Percentiles rank a stretch among this genome's conserved stretches.
These are phyloP conservation scores for Frankliniella fusca DNA, from an alignment of 2,888 invertebrate species.

Conservation along the genomic window DNA sequence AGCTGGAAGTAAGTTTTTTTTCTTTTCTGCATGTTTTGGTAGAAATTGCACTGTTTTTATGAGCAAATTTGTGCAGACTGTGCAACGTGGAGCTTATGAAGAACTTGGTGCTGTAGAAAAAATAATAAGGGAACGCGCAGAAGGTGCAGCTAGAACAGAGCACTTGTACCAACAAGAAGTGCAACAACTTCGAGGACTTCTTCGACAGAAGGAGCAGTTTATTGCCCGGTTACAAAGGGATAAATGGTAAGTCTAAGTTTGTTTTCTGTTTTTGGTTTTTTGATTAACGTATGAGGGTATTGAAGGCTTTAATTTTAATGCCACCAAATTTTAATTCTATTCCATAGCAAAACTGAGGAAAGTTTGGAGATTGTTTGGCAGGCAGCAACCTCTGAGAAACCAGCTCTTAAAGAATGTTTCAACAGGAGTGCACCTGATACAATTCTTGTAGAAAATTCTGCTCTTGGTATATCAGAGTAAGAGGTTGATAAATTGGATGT, in stretches of 20 bases:
- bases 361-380: constrained; percentile 9
- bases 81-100: constrained; percentile 51
- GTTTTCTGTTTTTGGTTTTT: neutral
- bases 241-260: neutral
- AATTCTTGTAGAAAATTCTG: neutral
- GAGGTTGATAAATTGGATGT: too few species aligned
- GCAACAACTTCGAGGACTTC: neutral
- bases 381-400: neutral
- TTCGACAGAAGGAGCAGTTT: constrained; percentile 14
- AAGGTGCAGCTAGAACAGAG: constrained; percentile 48
- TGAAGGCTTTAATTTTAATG: too few species aligned
- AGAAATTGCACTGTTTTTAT: constrained; percentile 24
- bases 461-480: neutral
- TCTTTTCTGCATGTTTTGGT: constrained; percentile 30
- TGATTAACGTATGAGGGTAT: too few species aligned
- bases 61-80: constrained; percentile 44
- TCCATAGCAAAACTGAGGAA: neutral
- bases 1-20: constrained; percentile 48
- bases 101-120: constrained; percentile 53
- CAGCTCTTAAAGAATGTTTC: neutral
- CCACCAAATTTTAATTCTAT: neutral
- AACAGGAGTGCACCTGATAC: neutral
- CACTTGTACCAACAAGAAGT: constrained; percentile 48
- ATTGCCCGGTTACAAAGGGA: constrained; percentile 35
- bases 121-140: constrained; percentile 51